Percentiles rank a stretch among this genome's conserved stretches.
Conservation (phyloP, 2,113 vertebrate genomes). For the Oplegnathus fasciatus region DNA sequence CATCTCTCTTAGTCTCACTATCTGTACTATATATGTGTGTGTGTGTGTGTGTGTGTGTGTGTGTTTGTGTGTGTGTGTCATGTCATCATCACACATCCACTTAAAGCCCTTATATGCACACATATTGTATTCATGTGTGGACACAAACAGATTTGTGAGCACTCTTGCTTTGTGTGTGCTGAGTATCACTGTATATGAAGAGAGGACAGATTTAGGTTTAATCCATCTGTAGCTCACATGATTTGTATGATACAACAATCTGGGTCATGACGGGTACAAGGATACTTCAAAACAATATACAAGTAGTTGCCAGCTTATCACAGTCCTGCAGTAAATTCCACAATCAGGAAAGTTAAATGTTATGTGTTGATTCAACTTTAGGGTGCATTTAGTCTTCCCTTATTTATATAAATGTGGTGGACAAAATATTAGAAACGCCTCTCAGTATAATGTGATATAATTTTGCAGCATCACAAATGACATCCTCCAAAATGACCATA, state of each 20-base stretch:
- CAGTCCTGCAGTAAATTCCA: not conserved
- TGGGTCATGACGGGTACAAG: conserved; percentile 2
- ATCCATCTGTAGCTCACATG: conserved; percentile 6
- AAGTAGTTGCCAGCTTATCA: not conserved
- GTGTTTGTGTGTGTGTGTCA: conserved; percentile 2
- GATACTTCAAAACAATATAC: not conserved
- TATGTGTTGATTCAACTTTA: not conserved
- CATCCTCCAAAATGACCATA: not conserved
- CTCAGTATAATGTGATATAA: not conserved
- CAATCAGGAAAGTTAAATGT: no score
- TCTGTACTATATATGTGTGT: conserved; percentile 1
- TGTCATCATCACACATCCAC: conserved; percentile 28
- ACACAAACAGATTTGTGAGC: conserved; percentile 27
- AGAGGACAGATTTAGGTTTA: conserved; percentile 1
- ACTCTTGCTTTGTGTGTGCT: not conserved
- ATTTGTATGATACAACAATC: conserved; percentile 1
- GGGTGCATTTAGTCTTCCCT: not conserved
- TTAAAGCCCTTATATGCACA: conserved; percentile 13
- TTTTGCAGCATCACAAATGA: not conserved
- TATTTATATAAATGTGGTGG: not conserved
- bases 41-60: not conserved
- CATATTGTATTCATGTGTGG: conserved; percentile 27
- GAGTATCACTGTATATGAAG: not conserved
- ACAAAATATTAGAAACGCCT: conserved; percentile 1
- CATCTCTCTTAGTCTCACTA: conserved; percentile 15